Conservation (phyloP, 2,888 invertebrate genomes). For the Meganola albula region DNA sequence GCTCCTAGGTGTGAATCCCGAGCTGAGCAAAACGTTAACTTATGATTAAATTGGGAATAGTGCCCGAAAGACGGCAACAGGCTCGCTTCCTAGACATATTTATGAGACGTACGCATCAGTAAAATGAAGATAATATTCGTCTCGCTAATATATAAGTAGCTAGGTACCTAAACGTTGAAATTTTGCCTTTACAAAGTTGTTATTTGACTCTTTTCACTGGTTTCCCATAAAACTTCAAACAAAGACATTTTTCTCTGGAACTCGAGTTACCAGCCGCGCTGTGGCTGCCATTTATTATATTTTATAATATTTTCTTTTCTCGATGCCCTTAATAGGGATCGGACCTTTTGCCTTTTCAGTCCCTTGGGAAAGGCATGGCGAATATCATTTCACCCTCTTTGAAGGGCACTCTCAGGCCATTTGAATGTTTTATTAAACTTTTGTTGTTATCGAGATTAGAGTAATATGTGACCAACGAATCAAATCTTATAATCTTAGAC, state of each 20-base stretch:
- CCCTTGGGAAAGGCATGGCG: slow-evolving; percentile 50
- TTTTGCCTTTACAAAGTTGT: too few relatives aligned
- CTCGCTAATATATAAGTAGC: too few relatives aligned
- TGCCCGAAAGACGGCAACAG: too few relatives aligned
- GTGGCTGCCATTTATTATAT: slow-evolving; percentile 40
- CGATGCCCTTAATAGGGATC: slow-evolving; percentile 54
- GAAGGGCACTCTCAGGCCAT: slow-evolving; percentile 49
- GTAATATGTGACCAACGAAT: slow-evolving; percentile 44
- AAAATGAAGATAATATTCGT: too few relatives aligned
- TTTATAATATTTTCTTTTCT: slow-evolving; percentile 50
- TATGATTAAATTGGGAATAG: too few relatives aligned
- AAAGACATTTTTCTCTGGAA: slow-evolving; percentile 22
- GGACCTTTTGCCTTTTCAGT: slow-evolving; percentile 60
- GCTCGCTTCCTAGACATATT: too few relatives aligned
- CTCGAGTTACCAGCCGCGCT: slow-evolving; percentile 24
- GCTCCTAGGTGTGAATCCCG: too few relatives aligned
- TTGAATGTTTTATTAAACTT: slow-evolving; percentile 63
- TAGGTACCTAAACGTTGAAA: too few relatives aligned
- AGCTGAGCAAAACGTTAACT: too few relatives aligned
- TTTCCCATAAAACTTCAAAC: slow-evolving; percentile 23
- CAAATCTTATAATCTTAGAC: slow-evolving; percentile 36
- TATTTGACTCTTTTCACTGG: too few relatives aligned
- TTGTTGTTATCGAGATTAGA: slow-evolving; percentile 57
- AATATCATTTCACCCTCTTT: slow-evolving; percentile 57
- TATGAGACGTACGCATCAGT: too few relatives aligned